These are phyloP conservation scores for Leiothrix lutea DNA, from an alignment of 2,113 vertebrate genomes.

Conservation along the genomic window DNA sequence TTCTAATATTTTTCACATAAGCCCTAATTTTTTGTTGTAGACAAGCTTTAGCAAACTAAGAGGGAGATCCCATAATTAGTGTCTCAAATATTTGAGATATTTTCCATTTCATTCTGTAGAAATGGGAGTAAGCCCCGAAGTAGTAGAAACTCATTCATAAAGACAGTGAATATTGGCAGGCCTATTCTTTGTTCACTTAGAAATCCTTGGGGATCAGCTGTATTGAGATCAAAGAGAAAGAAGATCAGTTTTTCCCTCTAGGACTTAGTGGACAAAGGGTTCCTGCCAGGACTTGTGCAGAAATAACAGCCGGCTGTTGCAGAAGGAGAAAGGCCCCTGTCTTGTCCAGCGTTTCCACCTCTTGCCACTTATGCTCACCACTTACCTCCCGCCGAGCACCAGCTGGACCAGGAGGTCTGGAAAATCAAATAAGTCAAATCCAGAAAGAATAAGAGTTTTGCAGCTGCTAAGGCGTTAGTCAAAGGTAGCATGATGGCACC, in stretches of 20 bases:
- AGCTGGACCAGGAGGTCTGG: neutral
- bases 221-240: neutral
- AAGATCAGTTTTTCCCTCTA: neutral
- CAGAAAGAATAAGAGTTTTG: neutral
- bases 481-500: neutral
- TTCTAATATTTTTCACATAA: neutral
- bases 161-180: neutral
- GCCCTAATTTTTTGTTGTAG: neutral
- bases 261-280: neutral
- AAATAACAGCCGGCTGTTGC: neutral
- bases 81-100: neutral
- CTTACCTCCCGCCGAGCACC: fast-evolving
- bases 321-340: neutral
- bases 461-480: neutral
- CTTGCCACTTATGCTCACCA: neutral
- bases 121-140: neutral
- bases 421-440: neutral
- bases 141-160: neutral
- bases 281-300: neutral
- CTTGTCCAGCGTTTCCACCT: neutral
- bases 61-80: neutral
- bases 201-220: neutral
- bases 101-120: neutral
- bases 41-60: neutral
- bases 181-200: neutral